phyloP scores from a whole-genome alignment of 30 jellyfish, hydroid and myxozoan species.

The Hydractinia symbiolongicarpus region DNA sequence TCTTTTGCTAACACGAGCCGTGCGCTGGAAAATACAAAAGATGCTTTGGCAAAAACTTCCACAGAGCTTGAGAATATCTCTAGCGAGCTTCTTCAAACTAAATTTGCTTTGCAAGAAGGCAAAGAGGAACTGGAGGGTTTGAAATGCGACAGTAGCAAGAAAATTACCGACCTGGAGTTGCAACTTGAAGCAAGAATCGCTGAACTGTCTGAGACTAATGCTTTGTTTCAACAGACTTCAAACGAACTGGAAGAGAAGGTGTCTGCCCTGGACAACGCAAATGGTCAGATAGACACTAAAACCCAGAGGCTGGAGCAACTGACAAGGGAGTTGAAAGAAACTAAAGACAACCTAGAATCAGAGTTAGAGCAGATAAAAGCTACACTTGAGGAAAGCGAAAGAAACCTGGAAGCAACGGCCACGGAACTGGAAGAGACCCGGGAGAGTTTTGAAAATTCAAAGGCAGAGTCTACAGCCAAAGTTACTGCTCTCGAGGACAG shows the following conservation, averaged over 20 bases:
- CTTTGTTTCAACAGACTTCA: background rate
- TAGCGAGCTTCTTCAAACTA: background rate
- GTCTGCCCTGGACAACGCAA: background rate
- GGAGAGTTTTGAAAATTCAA: too few relatives aligned
- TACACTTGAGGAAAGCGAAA: too few relatives aligned
- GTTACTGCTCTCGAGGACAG: too few relatives aligned
- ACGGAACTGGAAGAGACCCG: too few relatives aligned
- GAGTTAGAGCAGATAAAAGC: too few relatives aligned
- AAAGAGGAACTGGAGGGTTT: background rate
- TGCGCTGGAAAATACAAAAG: background rate
- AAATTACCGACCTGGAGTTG: background rate
- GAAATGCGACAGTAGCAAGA: background rate
- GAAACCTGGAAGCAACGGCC: too few relatives aligned
- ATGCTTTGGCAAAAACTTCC: background rate
- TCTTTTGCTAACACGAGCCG: background rate
- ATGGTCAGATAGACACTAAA: too few relatives aligned
- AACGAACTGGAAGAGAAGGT: background rate
- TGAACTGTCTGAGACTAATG: background rate
- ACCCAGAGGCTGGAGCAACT: too few relatives aligned
- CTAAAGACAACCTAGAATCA: too few relatives aligned
- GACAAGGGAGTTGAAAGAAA: too few relatives aligned
- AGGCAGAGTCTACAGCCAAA: too few relatives aligned
- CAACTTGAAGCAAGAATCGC: background rate
- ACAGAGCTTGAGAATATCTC: background rate
- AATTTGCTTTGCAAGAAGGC: background rate